Conservation (phyloP, 2,113 vertebrate genomes). For the Ranitomeya variabilis region DNA sequence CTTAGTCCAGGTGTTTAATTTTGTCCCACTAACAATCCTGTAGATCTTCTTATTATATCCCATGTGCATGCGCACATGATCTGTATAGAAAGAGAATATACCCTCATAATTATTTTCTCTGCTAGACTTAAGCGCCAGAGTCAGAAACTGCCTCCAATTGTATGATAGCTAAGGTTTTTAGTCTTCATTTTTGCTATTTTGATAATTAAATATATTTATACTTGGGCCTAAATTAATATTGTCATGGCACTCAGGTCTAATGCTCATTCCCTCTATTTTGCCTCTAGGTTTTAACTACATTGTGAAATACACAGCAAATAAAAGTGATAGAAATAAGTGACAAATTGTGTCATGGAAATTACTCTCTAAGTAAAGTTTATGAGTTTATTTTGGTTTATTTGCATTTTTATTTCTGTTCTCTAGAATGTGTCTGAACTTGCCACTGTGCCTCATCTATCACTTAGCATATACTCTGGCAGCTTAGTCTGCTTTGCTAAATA, state of each 20-base stretch:
- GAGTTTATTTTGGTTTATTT: constrained; percentile 8
- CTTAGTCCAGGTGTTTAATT: no score
- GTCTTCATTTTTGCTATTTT: not conserved
- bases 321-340: not conserved
- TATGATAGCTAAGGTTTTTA: not conserved
- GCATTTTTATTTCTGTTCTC: not conserved
- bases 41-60: no score
- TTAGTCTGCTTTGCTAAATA: not conserved
- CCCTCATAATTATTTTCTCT: not conserved
- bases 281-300: not conserved
- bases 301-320: not conserved
- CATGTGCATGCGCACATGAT: not conserved
- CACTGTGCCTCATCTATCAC: not conserved
- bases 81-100: not conserved
- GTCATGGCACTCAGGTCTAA: not conserved
- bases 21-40: no score
- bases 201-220: not conserved
- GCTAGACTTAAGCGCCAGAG: not conserved
- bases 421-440: not conserved
- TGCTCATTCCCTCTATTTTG: not conserved
- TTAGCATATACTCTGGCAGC: not conserved
- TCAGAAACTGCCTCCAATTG: not conserved
- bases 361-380: constrained; percentile 8
- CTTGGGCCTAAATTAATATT: not conserved
- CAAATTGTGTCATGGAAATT: not conserved